Evolutionary conservation across 2,797 vertebrate genomes (phyloP).

Genomic region (Malurus leucopterus): DNA sequence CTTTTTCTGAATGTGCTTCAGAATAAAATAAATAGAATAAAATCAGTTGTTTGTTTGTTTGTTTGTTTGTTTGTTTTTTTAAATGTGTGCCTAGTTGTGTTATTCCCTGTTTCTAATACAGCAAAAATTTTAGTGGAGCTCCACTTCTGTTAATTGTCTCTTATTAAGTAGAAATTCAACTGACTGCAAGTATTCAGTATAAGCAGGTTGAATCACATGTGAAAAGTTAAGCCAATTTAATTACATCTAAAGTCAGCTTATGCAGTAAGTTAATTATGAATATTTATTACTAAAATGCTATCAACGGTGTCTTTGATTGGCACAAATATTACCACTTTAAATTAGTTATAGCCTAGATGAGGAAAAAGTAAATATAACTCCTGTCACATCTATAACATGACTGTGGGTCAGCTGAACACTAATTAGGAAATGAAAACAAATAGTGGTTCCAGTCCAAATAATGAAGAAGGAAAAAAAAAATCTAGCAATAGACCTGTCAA

Average conservation of each 20-base stretch:
- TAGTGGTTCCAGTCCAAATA: not conserved
- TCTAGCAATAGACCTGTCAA: constrained; percentile 22
- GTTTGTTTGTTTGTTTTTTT: not conserved
- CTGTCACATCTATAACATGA: not conserved
- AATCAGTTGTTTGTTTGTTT: too few species aligned
- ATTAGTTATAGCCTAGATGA: not conserved
- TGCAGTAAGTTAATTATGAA: not conserved
- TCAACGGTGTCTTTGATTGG: not conserved
- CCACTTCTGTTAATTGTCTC: not conserved
- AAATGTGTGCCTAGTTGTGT: not conserved
- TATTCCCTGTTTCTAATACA: not conserved
- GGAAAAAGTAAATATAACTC: not conserved
- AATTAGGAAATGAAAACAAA: constrained; percentile 51
- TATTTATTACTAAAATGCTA: constrained; percentile 14
- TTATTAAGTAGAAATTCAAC: not conserved
- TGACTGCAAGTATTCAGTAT: not conserved
- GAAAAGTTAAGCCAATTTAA: constrained; percentile 21
- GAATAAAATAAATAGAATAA: not conserved
- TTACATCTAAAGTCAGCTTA: not conserved
- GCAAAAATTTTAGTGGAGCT: not conserved
- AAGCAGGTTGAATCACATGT: not conserved
- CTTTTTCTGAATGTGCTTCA: not conserved
- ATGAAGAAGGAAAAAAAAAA: not conserved
- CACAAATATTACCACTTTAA: not conserved
- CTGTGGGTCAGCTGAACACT: constrained; percentile 4